phyloP scores from a whole-genome alignment of 2,113 vertebrate genomes.

The Onychorhynchus coronatus region DNA sequence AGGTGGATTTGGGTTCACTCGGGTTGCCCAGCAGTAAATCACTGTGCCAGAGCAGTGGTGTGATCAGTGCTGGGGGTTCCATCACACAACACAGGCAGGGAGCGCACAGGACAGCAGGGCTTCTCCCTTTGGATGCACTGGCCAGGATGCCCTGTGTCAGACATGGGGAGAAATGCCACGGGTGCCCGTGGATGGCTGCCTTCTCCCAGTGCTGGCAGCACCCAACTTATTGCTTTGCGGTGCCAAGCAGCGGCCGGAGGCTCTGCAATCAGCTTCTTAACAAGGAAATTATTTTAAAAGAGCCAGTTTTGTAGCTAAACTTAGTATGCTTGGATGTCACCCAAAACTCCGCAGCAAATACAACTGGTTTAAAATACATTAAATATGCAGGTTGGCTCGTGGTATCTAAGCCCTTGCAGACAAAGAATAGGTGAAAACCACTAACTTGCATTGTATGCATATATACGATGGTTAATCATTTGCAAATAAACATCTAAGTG shows the following conservation, averaged over 20 bases:
- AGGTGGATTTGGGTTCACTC: not conserved
- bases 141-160: fast-evolving
- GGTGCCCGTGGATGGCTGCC: not conserved
- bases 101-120: fast-evolving
- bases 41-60: not conserved
- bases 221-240: not conserved
- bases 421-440: not conserved
- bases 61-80: not conserved
- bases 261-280: conserved; percentile 51
- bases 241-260: not conserved
- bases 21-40: not conserved
- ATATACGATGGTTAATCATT: conserved; percentile 13
- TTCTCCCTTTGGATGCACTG: fast-evolving
- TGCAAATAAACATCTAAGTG: conserved; percentile 28
- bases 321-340: not conserved
- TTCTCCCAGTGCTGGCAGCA: not conserved
- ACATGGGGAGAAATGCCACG: fast-evolving
- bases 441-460: not conserved
- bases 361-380: conserved; percentile 18
- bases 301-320: conserved; percentile 57
- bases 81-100: not conserved
- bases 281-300: conserved; percentile 58
- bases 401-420: conserved; percentile 2
- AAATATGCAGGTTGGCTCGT: not conserved
- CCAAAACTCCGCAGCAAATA: conserved; percentile 25